A percentile compares a stretch with the other conserved stretches of the same genome.
Evolutionary conservation across 2,888 invertebrate genomes (phyloP).

Genomic region (Bugula neritina): DNA sequence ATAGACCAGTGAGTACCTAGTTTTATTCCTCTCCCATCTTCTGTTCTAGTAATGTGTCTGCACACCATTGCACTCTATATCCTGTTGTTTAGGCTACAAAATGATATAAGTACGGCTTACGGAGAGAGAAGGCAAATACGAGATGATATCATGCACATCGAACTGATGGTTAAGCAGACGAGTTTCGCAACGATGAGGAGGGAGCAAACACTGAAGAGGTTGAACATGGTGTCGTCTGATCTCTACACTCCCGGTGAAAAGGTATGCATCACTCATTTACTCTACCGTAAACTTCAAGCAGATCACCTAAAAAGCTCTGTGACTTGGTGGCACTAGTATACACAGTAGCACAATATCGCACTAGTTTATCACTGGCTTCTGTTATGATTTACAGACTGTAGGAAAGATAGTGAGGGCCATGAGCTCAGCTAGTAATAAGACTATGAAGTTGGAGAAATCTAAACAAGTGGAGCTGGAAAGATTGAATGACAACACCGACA

Average conservation of each 20-base stretch:
- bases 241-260: not conserved
- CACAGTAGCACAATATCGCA: no score
- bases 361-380: no score
- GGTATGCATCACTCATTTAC: no score
- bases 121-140: constrained; percentile 20
- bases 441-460: constrained; percentile 23
- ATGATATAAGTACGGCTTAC: constrained; percentile 18
- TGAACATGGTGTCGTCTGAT: not conserved
- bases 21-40: no score
- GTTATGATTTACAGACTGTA: constrained; percentile 25
- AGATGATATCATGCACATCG: constrained; percentile 20
- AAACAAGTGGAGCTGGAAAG: constrained; percentile 27
- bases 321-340: not conserved
- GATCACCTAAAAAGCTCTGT: no score
- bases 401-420: constrained; percentile 30
- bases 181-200: not conserved
- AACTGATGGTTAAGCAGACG: not conserved
- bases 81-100: not conserved
- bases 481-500: constrained; percentile 30
- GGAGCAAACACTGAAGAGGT: not conserved
- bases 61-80: no score
- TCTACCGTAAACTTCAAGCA: no score
- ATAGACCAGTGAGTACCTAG: not conserved
- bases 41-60: no score
- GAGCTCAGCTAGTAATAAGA: not conserved